Evolutionary conservation across 2,888 invertebrate species (phyloP).

Genomic region (Ditylenchus weischeri): DNA sequence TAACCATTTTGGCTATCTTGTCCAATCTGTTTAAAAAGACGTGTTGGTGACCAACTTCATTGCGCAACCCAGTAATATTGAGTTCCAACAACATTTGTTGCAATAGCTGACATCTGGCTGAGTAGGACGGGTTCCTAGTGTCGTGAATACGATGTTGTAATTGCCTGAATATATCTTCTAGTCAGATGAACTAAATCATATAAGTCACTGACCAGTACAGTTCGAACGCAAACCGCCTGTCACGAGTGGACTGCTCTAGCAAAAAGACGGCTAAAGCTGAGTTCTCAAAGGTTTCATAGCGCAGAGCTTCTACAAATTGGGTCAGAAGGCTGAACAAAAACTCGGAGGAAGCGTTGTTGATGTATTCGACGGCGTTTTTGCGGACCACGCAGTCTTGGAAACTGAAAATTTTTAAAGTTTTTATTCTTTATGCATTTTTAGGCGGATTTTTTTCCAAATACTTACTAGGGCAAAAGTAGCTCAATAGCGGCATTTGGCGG

Average conservation of each 20-base stretch:
- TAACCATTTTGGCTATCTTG: slow-evolving; percentile 19
- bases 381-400: slow-evolving; percentile 88
- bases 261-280: slow-evolving; percentile 79
- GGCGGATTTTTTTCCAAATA: neutral
- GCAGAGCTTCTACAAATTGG: slow-evolving; percentile 66
- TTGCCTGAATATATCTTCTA: slow-evolving; percentile 55
- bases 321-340: slow-evolving; percentile 81
- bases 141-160: slow-evolving; percentile 62
- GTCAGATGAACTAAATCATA: too few relatives aligned
- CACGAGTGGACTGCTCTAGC: slow-evolving; percentile 76
- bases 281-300: slow-evolving; percentile 81
- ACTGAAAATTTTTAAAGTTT: slow-evolving; percentile 62
- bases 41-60: slow-evolving; percentile 37
- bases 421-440: slow-evolving; percentile 11
- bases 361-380: slow-evolving; percentile 77
- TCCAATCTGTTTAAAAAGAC: slow-evolving; percentile 32
- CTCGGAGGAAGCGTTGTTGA: slow-evolving; percentile 67
- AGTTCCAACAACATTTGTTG: slow-evolving; percentile 80
- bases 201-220: slow-evolving; percentile 74
- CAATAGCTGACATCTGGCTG: slow-evolving; percentile 76
- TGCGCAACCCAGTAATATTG: slow-evolving; percentile 66
- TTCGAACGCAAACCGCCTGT: slow-evolving; percentile 86
- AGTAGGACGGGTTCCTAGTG: slow-evolving; percentile 51
- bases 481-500: slow-evolving; percentile 85
- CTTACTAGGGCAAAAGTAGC: slow-evolving; percentile 82